Percentiles rank a stretch among this genome's conserved stretches.
phyloP scores from a whole-genome alignment of 2,888 invertebrate genomes.

The Polydrusus tereticollis region DNA sequence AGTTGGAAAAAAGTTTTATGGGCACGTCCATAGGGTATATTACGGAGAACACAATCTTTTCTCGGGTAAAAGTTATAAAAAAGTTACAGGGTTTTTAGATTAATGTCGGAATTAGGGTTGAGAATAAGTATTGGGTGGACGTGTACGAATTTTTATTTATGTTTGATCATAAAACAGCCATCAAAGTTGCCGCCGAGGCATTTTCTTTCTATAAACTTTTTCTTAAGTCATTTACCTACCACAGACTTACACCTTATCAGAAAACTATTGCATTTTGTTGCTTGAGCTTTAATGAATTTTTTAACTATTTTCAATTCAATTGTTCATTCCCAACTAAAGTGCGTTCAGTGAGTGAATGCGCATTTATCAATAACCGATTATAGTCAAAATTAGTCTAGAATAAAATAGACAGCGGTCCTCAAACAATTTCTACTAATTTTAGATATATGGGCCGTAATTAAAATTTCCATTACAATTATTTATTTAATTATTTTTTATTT shows the following conservation, averaged over 20 bases:
- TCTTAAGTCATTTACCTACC: conserved; percentile 5
- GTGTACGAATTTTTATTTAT: conserved; percentile 32
- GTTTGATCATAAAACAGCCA: conserved; percentile 8
- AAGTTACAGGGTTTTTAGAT: conserved; percentile 38
- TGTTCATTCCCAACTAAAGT: no score
- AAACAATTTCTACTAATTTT: no score
- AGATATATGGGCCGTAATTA: no score
- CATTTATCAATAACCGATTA: no score
- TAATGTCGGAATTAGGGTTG: conserved; percentile 38
- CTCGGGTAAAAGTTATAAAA: conserved; percentile 39
- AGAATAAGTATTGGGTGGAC: conserved; percentile 31
- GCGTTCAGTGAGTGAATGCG: no score
- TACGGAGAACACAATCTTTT: conserved; percentile 37
- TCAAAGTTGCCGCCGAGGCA: conserved; percentile 1
- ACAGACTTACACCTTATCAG: background rate
- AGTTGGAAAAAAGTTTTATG: conserved; percentile 32
- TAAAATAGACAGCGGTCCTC: no score
- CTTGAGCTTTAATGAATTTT: no score
- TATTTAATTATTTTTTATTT: no score
- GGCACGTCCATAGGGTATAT: conserved; percentile 43
- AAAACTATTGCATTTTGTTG: no score
- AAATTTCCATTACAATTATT: no score
- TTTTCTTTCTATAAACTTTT: conserved; percentile 3
- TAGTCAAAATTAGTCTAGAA: no score
- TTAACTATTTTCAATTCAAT: no score